Evolutionary conservation across 1,140 invertebrate genomes (phyloP), one percentile per base, ranked within the genome.

Genomic region (Sminthurides bifidus): DNA sequence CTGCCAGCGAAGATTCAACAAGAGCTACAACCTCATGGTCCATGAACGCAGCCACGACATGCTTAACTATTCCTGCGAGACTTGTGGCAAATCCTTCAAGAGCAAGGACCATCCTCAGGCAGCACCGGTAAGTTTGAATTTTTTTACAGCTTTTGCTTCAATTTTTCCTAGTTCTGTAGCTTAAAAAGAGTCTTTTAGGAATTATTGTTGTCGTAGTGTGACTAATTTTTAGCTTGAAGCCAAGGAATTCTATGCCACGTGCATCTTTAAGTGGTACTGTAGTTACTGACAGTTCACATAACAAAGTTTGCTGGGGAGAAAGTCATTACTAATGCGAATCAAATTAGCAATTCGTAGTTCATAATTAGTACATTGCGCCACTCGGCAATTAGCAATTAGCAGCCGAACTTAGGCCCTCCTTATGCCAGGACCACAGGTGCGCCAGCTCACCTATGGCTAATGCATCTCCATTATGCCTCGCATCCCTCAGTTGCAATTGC

Each of bases 1-100:
- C 79, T 98, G 95, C 79, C 85, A 94, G 74, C 83, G 95, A 68
- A 81, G 92, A 68, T 98, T 98, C 79, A 97, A 92, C 68, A 98
- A 98, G 77, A 90, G 91, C 58, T 98, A 98, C 80, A 98, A 98
- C 77, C 81, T 99, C 68, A 88, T 98, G 81, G 98, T 98, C 69
- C 94, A 98, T 78, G 93, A 97, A 73, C 81, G 93, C 69, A 96
- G 91, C 61, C 95, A 98, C 79, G 96, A 96, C 71, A 87, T 92
- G 75, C 80, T 96, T 68, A 94, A 92, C 59, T 99, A 93, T 79
- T 87, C 89, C 68, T 99, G 95, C 76, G 93, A 98, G 75, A 85
- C 97, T 60, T 99, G 95, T 77, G 87, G 91, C 69, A 98, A 97
- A 77, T 88, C 89, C 67, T 98, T 98, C 79, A 88, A 97, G 71